Evolutionary conservation across 2,113 vertebrate species (phyloP).

Genomic region (Chamaetylas fuelleborni): DNA sequence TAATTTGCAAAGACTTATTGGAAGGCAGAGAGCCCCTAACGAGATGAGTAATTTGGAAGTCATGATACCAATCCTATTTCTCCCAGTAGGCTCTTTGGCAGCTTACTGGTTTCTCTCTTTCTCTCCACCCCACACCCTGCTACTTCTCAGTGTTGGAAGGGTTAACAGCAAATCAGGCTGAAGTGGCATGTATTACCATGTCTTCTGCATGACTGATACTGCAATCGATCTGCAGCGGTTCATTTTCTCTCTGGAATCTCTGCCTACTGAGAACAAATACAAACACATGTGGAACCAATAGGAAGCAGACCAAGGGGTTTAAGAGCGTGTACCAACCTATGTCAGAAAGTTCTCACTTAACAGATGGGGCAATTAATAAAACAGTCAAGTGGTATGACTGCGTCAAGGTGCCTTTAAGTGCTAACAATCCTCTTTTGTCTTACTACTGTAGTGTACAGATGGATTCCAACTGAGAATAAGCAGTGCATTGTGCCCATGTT

Average conservation of each 20-base stretch:
- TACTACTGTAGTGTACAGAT: conserved; percentile 68
- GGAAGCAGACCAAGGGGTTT: conserved; percentile 78
- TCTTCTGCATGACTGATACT: conserved; percentile 81
- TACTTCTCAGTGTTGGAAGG: neutral
- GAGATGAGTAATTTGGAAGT: neutral
- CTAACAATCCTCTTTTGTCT: conserved; percentile 82
- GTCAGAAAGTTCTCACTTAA: conserved; percentile 78
- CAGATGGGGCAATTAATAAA: conserved; percentile 82
- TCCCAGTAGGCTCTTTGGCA: neutral
- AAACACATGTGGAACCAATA: conserved; percentile 88
- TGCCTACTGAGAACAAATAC: conserved; percentile 81
- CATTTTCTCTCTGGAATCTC: conserved; percentile 82
- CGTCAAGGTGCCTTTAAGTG: conserved; percentile 76
- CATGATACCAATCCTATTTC: neutral
- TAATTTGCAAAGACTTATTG: conserved; percentile 17
- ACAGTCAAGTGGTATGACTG: conserved; percentile 71
- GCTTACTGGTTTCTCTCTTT: neutral
- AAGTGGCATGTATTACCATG: conserved; percentile 67
- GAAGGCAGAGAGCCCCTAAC: conserved; percentile 37
- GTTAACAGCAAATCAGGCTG: conserved; percentile 68
- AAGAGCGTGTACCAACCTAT: conserved; percentile 74
- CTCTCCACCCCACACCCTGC: fast-evolving
- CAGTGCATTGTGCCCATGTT: conserved; percentile 63
- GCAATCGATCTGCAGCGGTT: conserved; percentile 81
- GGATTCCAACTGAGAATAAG: conserved; percentile 73